A percentile compares a stretch with the other conserved stretches of the same genome.
phyloP scores from a whole-genome alignment of 2,888 invertebrate species.

The Athalia rosae region DNA sequence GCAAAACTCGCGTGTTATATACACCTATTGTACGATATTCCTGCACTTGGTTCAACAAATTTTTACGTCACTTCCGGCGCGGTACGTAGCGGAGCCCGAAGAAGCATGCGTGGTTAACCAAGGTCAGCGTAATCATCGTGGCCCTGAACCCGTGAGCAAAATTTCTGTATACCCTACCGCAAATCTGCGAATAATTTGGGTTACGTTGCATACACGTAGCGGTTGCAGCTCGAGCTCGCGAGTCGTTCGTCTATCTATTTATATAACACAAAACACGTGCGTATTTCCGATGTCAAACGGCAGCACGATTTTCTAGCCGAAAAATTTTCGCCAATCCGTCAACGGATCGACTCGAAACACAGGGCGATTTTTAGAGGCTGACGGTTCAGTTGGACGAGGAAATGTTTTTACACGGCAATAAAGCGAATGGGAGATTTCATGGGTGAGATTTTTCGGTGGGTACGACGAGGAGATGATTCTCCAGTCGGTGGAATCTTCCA shows the following conservation, averaged over 20 bases:
- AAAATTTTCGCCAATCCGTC: too few relatives aligned
- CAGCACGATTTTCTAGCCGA: too few relatives aligned
- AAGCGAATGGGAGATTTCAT: conserved; percentile 18
- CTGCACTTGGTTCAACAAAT: conserved; percentile 23
- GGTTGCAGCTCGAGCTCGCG: too few relatives aligned
- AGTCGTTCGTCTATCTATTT: too few relatives aligned
- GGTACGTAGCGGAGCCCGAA: too few relatives aligned
- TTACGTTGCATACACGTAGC: too few relatives aligned
- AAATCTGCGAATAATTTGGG: too few relatives aligned
- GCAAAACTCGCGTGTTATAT: conserved; percentile 4
- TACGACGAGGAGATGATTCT: background rate
- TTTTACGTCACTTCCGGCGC: conserved; percentile 30
- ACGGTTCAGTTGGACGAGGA: background rate
- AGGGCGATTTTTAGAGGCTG: too few relatives aligned
- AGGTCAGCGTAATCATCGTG: conserved; percentile 20
- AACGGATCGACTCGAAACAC: too few relatives aligned
- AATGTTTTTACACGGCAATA: background rate
- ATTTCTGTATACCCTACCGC: background rate
- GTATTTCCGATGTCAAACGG: too few relatives aligned
- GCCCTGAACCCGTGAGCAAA: background rate
- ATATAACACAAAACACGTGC: too few relatives aligned
- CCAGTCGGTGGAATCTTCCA: conserved; percentile 27
- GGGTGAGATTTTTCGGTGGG: background rate
- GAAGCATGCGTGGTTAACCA: conserved; percentile 34
- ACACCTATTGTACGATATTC: background rate